Evolutionary conservation across 2,888 invertebrate genomes (phyloP), one percentile per base, ranked within the genome.

Genomic region (Aradus depressus): DNA sequence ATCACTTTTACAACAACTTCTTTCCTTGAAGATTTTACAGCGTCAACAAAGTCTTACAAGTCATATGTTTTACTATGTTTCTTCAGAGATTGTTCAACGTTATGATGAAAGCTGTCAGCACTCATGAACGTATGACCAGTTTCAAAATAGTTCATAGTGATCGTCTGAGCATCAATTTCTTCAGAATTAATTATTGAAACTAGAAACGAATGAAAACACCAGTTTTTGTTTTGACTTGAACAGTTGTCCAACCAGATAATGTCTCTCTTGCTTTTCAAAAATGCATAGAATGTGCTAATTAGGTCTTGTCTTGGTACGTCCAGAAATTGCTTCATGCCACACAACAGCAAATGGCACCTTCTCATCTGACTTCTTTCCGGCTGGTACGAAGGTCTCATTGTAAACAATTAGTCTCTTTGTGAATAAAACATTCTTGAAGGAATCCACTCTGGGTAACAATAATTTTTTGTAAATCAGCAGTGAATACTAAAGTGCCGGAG

Each of bases 111-210:
- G 14, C 39, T 53, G 34, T 51, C 54, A 4, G 25, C 44, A 12
- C 32, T 39, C 51, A 54, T 54, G 14, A 54, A 54, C 14, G 54
- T 39, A 41, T 54, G 54, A 2, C 45, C 51, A 8, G 54, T 44
- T 25, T 54, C 50, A 25, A 54, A 54, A 18, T 47, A 54, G 16
- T 26, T 32, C 2, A 54, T n/a, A 12, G 44, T 44, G n/a, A 54
- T 54, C 12, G 16, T 43, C 16, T 44, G 28, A 32, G 50, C 45
- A 16, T 19, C 10, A 4, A 53, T 34, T 22, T 10, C 14, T 10
- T 22, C n/a, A 5, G 44, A 51, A 26, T 53, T 38, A 16, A 44
- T 18, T 18, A 25, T 18, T 8, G 35, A 23, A 10, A 52, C 48
- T 18, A 52, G 18, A 34, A 22, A 32, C n/a, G 34, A 31, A 26